Evolutionary conservation across 2,113 vertebrate genomes (phyloP).

Genomic region (Chelonoidis abingdonii): DNA sequence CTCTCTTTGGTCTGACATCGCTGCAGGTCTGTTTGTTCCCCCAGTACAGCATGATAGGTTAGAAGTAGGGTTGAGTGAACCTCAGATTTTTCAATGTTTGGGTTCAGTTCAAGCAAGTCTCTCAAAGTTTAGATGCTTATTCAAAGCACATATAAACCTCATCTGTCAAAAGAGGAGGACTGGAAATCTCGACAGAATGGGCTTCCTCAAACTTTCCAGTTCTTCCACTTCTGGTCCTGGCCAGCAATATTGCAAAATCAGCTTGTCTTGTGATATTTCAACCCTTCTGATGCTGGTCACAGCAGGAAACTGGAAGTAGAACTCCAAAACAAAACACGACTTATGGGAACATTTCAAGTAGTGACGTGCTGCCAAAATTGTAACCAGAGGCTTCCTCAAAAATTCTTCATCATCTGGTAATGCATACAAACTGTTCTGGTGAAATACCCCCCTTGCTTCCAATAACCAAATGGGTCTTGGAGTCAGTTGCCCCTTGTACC

Average conservation of each 20-base stretch:
- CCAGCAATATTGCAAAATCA: neutral
- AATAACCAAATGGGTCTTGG: neutral
- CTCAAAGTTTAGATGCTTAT: constrained; percentile 2
- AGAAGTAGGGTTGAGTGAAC: neutral
- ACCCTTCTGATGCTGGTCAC: neutral
- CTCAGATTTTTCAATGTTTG: neutral
- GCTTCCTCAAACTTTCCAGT: neutral
- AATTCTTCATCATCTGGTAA: neutral
- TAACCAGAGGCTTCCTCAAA: neutral
- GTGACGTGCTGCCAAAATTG: neutral
- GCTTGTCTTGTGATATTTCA: neutral
- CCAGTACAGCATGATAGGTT: accelerated
- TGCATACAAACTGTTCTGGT: neutral
- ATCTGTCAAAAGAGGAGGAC: neutral
- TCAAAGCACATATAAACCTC: neutral
- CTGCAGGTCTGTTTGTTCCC: accelerated
- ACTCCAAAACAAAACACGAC: neutral
- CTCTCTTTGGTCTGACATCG: neutral
- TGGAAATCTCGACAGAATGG: neutral
- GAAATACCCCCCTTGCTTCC: neutral
- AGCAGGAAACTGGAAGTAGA: neutral
- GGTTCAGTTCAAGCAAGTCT: neutral
- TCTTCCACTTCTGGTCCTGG: neutral
- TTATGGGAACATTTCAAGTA: neutral
- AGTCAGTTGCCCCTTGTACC: neutral